Conservation (phyloP, 2,888 invertebrate genomes). For the Erpobdella octoculata region DNA sequence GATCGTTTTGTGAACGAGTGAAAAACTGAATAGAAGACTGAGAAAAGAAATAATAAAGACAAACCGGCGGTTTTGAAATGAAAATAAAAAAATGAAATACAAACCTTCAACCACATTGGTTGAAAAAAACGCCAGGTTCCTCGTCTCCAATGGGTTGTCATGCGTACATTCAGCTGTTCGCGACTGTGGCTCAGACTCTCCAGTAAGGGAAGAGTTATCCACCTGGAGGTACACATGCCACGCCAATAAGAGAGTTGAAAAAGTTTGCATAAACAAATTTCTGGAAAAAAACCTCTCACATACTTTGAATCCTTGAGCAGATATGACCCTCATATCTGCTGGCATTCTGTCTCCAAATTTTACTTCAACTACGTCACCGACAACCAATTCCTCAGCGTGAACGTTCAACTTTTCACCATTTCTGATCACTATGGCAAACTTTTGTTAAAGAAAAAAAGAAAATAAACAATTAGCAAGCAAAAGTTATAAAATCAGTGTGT, state of each 20-base stretch:
- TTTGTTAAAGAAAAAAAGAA: too few relatives aligned
- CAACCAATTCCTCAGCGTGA: conserved; percentile 68
- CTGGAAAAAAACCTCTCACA: neutral
- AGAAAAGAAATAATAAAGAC: neutral
- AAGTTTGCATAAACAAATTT: too few relatives aligned
- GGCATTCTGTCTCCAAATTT: conserved; percentile 98
- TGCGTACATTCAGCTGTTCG: conserved; percentile 62
- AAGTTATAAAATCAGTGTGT: too few relatives aligned
- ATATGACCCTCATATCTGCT: conserved; percentile 90
- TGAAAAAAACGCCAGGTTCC: conserved; percentile 71
- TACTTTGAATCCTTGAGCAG: conserved; percentile 84
- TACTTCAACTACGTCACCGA: conserved; percentile 95
- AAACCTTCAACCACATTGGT: conserved; percentile 69
- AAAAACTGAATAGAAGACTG: neutral
- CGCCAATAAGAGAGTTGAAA: too few relatives aligned
- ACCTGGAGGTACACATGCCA: conserved; percentile 44
- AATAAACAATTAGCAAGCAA: too few relatives aligned
- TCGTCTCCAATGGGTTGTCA: conserved; percentile 66
- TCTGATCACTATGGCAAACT: conserved; percentile 60
- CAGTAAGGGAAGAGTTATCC: conserved; percentile 66
- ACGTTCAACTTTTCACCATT: conserved; percentile 55
- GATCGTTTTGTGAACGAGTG: too few relatives aligned
- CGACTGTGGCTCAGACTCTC: conserved; percentile 66
- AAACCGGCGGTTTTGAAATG: neutral
- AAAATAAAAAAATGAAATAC: neutral